Evolutionary conservation across 2,888 invertebrate genomes (phyloP), one percentile per base, ranked within the genome.

Genomic region (Drosophila setosimentum): DNA sequence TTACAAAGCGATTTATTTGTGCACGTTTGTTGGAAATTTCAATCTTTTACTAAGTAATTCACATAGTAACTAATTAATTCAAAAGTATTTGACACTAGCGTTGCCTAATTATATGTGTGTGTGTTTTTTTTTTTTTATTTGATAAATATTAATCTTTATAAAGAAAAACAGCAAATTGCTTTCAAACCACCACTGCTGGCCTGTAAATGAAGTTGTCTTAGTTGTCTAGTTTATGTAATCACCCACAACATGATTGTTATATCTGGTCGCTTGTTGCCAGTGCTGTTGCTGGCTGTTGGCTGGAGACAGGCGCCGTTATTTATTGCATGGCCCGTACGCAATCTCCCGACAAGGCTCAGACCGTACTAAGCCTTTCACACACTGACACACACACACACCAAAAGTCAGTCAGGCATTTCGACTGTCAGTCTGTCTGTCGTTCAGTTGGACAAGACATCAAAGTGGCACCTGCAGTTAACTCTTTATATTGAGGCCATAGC

Each of bases 161-260:
- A 58, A 66, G 68, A 60, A 73, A 82, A 68, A 85, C 80, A 73
- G 86, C 86, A 86, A 86, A 88, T 88, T 81, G 81, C 87, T 83
- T 88, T 84, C 76, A 80, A 83, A 68, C 70, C 73, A 71, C 59
- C 80, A 69, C 58, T 70, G 57, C 30, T 37, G 71, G 61, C 27
- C 65, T 42, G 64, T 78, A 88, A 89, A 85, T 89, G 77, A 82
- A 85, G 83, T 88, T 86, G 87, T 84, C 83, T 60, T 57, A 58
- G 69, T 61, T 79, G 82, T 80, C 79, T 77, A 71, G 85, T 84
- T 85, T 85, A 85, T 85, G 87, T 89, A 85, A 85, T 85, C 85
- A 84, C 87, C 85, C 89, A 87, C 85, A 89, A 87, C 87, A 77
- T 87, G 89, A 85, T 89, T 87, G 87, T 84, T 87, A 57, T 78